Conservation (phyloP, 2,888 invertebrate species). For the Bellardia bayeri region DNA sequence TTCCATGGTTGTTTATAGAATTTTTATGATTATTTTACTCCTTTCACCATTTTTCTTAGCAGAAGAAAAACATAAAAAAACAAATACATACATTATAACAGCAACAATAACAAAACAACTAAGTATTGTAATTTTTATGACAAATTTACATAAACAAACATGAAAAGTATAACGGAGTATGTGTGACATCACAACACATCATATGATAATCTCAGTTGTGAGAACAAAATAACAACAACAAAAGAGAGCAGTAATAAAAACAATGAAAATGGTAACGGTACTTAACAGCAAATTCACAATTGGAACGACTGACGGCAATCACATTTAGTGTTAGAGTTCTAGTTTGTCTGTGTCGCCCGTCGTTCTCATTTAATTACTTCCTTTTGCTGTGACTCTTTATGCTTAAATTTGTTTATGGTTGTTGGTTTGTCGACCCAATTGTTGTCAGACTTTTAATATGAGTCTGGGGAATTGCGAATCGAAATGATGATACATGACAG, state of each 20-base stretch:
- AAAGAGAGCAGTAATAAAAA: constrained; percentile 8
- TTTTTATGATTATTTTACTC: constrained; percentile 83
- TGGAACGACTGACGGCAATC: not conserved
- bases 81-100: constrained; percentile 2
- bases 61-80: not conserved
- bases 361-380: constrained; percentile 20
- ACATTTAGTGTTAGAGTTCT: not conserved
- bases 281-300: constrained; percentile 17
- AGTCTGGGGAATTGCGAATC: constrained; percentile 79
- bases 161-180: constrained; percentile 37
- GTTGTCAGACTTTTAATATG: constrained; percentile 74
- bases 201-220: constrained; percentile 71
- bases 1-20: constrained; percentile 77
- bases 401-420: constrained; percentile 28
- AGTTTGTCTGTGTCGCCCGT: constrained; percentile 8
- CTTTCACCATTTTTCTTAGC: constrained; percentile 70
- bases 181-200: constrained; percentile 59
- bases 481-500: constrained; percentile 69
- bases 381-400: not conserved
- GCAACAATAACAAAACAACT: constrained; percentile 38
- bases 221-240: not conserved
- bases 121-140: constrained; percentile 66
- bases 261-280: constrained; percentile 7
- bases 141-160: constrained; percentile 79
- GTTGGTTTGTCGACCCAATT: constrained; percentile 61